Conservation (phyloP, 2,888 invertebrate species). For the Oithona nana region DNA sequence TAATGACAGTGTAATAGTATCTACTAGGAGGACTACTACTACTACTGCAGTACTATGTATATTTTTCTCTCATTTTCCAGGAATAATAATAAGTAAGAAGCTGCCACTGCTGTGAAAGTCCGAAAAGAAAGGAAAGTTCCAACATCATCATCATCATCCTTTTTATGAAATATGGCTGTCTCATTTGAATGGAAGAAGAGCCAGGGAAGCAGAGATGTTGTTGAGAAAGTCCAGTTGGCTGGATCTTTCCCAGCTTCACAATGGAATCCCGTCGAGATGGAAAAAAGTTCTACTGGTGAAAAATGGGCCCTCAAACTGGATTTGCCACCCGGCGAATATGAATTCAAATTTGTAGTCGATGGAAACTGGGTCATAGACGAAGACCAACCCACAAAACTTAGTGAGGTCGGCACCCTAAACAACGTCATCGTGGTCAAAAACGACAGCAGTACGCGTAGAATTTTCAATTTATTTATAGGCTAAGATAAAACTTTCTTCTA, state of each 20-base stretch:
- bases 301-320: background rate
- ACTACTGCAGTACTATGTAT: no score
- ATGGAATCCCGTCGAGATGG: background rate
- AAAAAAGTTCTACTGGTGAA: background rate
- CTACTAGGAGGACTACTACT: no score
- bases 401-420: constrained; percentile 12
- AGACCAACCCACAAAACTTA: constrained; percentile 17
- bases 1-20: background rate
- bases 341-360: constrained; percentile 21
- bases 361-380: constrained; percentile 20
- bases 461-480: background rate
- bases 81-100: no score
- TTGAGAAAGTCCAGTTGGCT: background rate
- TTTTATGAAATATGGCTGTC: no score
- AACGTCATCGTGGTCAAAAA: background rate
- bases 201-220: background rate
- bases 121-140: no score
- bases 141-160: no score
- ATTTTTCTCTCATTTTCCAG: no score
- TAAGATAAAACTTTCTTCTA: background rate
- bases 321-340: constrained; percentile 18
- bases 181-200: background rate
- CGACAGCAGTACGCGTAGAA: no score
- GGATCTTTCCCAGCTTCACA: background rate
- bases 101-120: no score